phyloP scores from a whole-genome alignment of 2,797 vertebrate species.

The Threskiornis aethiopicus region DNA sequence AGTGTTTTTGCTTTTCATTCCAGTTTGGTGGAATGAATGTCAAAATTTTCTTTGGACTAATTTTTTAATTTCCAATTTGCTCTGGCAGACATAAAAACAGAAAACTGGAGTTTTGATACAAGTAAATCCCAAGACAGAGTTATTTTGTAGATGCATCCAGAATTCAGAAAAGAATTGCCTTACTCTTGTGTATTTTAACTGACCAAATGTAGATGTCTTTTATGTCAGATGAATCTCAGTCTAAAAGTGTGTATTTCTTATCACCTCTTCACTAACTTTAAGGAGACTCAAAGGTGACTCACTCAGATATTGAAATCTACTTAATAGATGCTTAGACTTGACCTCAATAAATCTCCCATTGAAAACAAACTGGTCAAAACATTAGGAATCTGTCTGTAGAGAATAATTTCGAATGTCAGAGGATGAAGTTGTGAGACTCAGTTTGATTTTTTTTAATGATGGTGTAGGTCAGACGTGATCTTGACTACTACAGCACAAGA shows the following conservation, averaged over 20 bases:
- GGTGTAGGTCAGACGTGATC: background rate
- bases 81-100: background rate
- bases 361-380: background rate
- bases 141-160: background rate
- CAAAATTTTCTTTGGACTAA: background rate
- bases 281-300: background rate
- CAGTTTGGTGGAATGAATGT: background rate
- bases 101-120: background rate
- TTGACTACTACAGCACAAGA: background rate
- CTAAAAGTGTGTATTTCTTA: background rate
- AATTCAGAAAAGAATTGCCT: background rate
- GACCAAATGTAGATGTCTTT: background rate
- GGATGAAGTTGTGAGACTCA: background rate
- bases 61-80: background rate
- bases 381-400: background rate
- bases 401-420: background rate
- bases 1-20: background rate
- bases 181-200: background rate
- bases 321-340: background rate
- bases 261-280: background rate
- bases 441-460: background rate
- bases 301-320: background rate
- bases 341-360: background rate
- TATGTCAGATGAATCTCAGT: background rate
- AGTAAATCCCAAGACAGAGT: background rate